phyloP scores from a whole-genome alignment of 2,797 vertebrate species.

The Allobates femoralis region DNA sequence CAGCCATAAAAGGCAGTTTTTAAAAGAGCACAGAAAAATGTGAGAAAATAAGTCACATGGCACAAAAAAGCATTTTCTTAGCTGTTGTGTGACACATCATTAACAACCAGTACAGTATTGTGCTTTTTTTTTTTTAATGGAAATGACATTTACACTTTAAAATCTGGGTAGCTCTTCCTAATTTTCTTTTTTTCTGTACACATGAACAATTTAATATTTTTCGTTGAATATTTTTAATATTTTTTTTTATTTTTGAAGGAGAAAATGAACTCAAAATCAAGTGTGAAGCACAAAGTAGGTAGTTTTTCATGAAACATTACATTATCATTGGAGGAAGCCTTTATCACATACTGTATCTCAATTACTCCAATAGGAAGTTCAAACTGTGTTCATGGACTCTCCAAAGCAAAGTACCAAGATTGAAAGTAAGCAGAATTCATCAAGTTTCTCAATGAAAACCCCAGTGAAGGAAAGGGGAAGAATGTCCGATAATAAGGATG shows the following conservation, averaged over 20 bases:
- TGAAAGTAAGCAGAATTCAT: slow-evolving; percentile 58
- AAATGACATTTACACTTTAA: too few relatives aligned
- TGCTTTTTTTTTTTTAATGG: too few relatives aligned
- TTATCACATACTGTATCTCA: neutral
- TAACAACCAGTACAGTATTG: too few relatives aligned
- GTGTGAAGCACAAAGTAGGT: slow-evolving; percentile 76
- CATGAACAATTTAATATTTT: neutral
- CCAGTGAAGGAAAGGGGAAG: slow-evolving; percentile 57
- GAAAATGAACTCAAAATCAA: slow-evolving; percentile 63
- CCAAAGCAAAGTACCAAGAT: slow-evolving; percentile 62
- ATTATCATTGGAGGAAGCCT: neutral
- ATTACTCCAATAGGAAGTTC: slow-evolving; percentile 68
- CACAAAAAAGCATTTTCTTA: too few relatives aligned
- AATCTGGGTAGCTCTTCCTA: too few relatives aligned
- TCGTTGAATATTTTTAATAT: neutral
- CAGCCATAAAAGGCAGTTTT: too few relatives aligned
- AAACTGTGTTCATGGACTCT: slow-evolving; percentile 65
- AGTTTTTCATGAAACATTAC: neutral
- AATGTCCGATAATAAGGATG: slow-evolving; percentile 66
- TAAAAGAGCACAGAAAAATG: too few relatives aligned
- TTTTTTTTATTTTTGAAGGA: slow-evolving; percentile 64
- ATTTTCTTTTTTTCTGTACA: neutral
- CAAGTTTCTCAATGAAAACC: slow-evolving; percentile 65
- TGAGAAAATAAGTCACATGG: too few relatives aligned
- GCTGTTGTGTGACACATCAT: too few relatives aligned